Evolutionary conservation across 2,113 vertebrate genomes (phyloP), one percentile per base, ranked within the genome.

Genomic region (Gasterosteus aculeatus): DNA sequence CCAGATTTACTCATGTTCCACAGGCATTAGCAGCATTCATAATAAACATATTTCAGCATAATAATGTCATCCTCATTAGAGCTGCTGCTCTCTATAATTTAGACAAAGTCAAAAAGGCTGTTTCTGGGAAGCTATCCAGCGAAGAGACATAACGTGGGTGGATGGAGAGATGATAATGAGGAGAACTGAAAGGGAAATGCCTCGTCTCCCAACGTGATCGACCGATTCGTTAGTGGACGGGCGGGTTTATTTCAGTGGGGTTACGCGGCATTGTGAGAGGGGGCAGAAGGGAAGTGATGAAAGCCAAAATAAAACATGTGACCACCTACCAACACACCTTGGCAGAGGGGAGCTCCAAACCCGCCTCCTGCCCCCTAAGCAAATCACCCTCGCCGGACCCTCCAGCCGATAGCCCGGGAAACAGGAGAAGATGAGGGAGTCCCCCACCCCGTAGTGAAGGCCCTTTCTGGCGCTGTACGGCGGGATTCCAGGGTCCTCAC

Each of bases 281-380:
- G 26, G 19, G 44, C 38, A 47, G 65, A 26, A 8, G 58, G 80
- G 71, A 61, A 22, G 77, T 83, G 63, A 81, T 31, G 75, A 89
- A 92, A 87, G 81, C 73, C 79, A 90, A 96, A 97, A 97, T 94
- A 95, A 98, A 98, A 94, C 95, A 96, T 95, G 82, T 96, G 97
- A 98, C 96, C 96, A 99, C 98, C 97, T 99, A 99, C 98, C 98
- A 96, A 99, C 98, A 98, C 98, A 99, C 97, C 98, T 98, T 97
- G 98, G 98, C 96, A 99, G 98, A 96, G 97, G 96, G 94, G 97
- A 97, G 92, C 98, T 99, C 98, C 98, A 99, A 88, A 99, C 96
- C 72, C 97, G 95, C 95, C 98, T 95, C 91, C 97, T 95, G 93
- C 98, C 98, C 84, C 98, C 98, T 89, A 99, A 96, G 94, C 98